A percentile compares a stretch with the other conserved stretches of the same genome.
Evolutionary conservation across 2,797 vertebrate species (phyloP).

Genomic region (Onychomys arenicola): DNA sequence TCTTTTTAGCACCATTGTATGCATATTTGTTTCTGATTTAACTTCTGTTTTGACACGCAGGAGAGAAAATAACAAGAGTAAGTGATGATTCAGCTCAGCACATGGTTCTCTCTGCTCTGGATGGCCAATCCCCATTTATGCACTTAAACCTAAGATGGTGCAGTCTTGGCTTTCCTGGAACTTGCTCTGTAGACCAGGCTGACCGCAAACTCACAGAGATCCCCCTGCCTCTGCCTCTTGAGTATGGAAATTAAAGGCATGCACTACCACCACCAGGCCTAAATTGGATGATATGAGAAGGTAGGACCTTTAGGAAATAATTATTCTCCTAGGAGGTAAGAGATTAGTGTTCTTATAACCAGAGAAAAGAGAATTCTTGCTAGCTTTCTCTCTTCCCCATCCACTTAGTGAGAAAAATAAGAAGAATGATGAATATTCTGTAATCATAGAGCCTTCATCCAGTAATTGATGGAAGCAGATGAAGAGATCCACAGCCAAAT

Average conservation of each 20-base stretch:
- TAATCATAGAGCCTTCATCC: no score
- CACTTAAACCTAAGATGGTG: neutral
- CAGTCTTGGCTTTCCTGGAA: no score
- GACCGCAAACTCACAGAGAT: no score
- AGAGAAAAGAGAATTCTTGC: neutral
- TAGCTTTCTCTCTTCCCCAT: neutral
- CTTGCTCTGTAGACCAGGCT: no score
- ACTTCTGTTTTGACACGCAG: neutral
- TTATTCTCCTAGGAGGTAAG: no score
- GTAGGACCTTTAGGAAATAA: neutral
- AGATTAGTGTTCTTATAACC: neutral
- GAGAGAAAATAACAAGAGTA: neutral
- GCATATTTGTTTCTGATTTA: neutral
- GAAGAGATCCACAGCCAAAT: no score
- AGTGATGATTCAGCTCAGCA: neutral
- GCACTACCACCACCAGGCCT: no score
- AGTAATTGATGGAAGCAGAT: no score
- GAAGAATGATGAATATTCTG: no score
- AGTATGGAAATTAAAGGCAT: no score
- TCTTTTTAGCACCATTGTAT: neutral
- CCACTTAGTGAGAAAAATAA: neutral
- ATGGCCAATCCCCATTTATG: neutral
- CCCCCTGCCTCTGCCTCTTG: no score
- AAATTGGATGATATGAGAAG: neutral
- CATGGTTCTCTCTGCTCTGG: neutral